phyloP scores from a whole-genome alignment of 2,888 invertebrate species.

The Cyrtodaria siliqua region DNA sequence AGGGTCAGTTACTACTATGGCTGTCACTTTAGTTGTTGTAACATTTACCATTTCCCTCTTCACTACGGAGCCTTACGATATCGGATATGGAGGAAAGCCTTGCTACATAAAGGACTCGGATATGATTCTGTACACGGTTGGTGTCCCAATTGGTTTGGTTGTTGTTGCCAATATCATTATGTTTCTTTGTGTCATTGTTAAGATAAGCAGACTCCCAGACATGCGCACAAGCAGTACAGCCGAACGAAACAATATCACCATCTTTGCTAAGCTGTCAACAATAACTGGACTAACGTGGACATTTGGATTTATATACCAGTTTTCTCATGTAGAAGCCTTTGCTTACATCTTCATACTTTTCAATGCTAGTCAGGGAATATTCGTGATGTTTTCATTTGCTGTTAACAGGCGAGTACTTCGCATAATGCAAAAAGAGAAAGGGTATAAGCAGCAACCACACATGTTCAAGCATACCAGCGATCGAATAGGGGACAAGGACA shows the following conservation, averaged over 20 bases:
- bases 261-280: constrained; percentile 25
- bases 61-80: background rate
- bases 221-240: constrained; percentile 10
- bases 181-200: constrained; percentile 10
- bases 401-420: constrained; percentile 16
- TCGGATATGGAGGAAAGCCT: constrained; percentile 1
- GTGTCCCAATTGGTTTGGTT: constrained; percentile 13
- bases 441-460: no score
- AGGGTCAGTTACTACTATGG: constrained; percentile 5
- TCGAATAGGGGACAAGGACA: no score
- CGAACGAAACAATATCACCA: constrained; percentile 20
- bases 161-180: constrained; percentile 14
- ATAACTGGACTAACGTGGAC: constrained; percentile 27
- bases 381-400: constrained; percentile 22
- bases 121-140: constrained; percentile 15
- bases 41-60: no score
- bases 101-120: constrained; percentile 20
- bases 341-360: constrained; percentile 16
- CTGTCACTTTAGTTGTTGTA: background rate
- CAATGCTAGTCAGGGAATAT: constrained; percentile 25
- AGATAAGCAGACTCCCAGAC: background rate
- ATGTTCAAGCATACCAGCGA: no score
- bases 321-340: constrained; percentile 5
- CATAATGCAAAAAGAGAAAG: constrained; percentile 1
- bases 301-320: constrained; percentile 16